These are phyloP conservation scores for Etheostoma nigrum DNA, from an alignment of 2,797 vertebrate genomes.

Conservation along the genomic window DNA sequence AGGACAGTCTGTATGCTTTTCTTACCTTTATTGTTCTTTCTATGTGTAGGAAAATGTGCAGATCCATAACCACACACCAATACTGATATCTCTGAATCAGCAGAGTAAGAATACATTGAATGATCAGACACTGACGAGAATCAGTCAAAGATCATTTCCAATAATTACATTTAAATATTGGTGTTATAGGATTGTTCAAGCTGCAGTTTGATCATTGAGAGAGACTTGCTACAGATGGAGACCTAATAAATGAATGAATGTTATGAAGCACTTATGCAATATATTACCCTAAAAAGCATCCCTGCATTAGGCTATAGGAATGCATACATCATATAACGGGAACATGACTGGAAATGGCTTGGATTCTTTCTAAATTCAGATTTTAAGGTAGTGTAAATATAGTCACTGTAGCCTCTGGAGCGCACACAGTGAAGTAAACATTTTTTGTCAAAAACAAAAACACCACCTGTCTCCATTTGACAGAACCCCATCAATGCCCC, in stretches of 20 bases:
- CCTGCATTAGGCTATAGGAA: background rate
- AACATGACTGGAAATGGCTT: background rate
- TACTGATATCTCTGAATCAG: background rate
- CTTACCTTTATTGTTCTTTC: constrained; percentile 15
- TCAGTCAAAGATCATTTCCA: constrained; percentile 1
- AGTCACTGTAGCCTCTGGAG: background rate
- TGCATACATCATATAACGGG: background rate
- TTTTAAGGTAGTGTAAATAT: background rate
- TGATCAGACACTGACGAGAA: background rate
- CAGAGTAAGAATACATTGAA: background rate
- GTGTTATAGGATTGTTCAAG: background rate
- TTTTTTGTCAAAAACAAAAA: background rate
- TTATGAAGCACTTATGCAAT: background rate
- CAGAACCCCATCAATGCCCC: background rate
- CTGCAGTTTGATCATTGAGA: background rate
- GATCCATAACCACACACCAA: constrained; percentile 4
- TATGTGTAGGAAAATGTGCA: background rate
- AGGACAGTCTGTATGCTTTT: constrained; percentile 3
- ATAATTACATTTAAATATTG: background rate
- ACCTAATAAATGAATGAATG: background rate
- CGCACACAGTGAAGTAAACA: background rate
- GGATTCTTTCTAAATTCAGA: background rate
- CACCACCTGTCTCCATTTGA: background rate
- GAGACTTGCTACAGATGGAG: background rate
- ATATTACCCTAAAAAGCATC: background rate